Conservation (phyloP, 2,113 vertebrate genomes). For the Megaleporinus macrocephalus region DNA sequence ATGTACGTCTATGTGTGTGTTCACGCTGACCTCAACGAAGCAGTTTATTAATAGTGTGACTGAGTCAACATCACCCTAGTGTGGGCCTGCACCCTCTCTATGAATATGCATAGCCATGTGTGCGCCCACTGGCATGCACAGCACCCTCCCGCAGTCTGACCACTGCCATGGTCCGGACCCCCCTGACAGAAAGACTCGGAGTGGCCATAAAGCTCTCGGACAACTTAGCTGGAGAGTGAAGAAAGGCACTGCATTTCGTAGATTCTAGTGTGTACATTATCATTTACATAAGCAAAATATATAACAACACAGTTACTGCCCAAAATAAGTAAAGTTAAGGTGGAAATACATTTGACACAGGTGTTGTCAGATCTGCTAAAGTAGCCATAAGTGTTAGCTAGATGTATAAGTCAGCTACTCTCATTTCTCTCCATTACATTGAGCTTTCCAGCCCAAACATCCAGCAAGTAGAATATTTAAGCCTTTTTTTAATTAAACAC, state of each 20-base stretch:
- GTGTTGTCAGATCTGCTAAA: too few species aligned
- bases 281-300: neutral
- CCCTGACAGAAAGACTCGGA: constrained; percentile 23
- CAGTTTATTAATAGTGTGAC: constrained; percentile 56
- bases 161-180: neutral
- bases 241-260: neutral
- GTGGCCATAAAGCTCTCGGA: constrained; percentile 28
- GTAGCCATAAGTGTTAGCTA: too few species aligned
- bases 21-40: constrained; percentile 43
- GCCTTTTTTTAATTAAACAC: too few species aligned
- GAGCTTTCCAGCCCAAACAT: too few species aligned
- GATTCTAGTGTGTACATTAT: neutral
- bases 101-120: constrained; percentile 58
- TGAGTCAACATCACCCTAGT: constrained; percentile 36
- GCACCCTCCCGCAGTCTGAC: neutral
- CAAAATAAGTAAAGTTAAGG: too few species aligned
- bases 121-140: constrained; percentile 32
- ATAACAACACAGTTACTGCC: too few species aligned
- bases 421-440: too few species aligned
- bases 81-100: constrained; percentile 32
- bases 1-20: constrained; percentile 41
- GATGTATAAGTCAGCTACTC: too few species aligned
- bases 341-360: too few species aligned
- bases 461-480: too few species aligned
- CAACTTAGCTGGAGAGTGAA: constrained; percentile 32